A percentile compares a stretch with the other conserved stretches of the same genome.
phyloP scores from a whole-genome alignment of 2,113 vertebrate species.

The Hypomesus transpacificus region DNA sequence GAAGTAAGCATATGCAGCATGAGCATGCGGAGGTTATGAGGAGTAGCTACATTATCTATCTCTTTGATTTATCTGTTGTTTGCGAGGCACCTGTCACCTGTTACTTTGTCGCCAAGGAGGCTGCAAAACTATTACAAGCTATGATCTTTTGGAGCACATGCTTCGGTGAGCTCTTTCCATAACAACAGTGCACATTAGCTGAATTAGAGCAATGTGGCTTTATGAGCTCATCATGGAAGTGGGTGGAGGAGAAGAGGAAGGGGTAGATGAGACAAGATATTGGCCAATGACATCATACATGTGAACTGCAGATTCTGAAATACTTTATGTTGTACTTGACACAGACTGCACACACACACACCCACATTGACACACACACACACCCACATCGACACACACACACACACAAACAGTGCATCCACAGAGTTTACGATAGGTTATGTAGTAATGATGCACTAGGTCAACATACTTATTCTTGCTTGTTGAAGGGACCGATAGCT shows the following conservation, averaged over 20 bases:
- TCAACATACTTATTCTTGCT: slow-evolving; percentile 62
- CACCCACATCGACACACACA: not conserved
- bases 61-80: not conserved
- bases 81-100: slow-evolving; percentile 55
- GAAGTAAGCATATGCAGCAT: not conserved
- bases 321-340: not conserved
- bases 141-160: not conserved
- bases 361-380: slow-evolving; percentile 15
- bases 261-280: not conserved
- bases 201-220: not conserved
- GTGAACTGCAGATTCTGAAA: not conserved
- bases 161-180: not conserved
- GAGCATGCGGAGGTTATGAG: slow-evolving; percentile 6
- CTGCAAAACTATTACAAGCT: slow-evolving; percentile 1
- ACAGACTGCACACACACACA: not conserved
- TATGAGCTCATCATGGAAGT: not conserved
- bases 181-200: not conserved
- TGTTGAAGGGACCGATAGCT: slow-evolving; percentile 46
- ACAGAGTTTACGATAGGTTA: not conserved
- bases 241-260: not conserved
- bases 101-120: slow-evolving; percentile 18
- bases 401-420: not conserved
- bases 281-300: slow-evolving; percentile 4
- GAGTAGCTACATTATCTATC: not conserved
- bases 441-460: not conserved